A percentile compares a stretch with the other conserved stretches of the same genome.
phyloP scores from a whole-genome alignment of 2,797 vertebrate species.

The Sciaenops ocellatus region DNA sequence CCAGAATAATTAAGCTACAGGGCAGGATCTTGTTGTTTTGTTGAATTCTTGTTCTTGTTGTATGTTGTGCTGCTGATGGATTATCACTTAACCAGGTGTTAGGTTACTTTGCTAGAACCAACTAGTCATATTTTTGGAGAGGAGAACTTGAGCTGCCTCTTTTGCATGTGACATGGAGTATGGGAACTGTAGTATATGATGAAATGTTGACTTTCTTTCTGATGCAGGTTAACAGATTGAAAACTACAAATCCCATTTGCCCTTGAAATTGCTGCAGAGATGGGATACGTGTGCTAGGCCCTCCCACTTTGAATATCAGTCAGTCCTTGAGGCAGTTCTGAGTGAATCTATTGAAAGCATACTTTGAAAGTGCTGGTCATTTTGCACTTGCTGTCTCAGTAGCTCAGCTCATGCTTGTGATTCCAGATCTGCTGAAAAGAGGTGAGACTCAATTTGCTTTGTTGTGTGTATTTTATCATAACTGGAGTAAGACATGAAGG shows the following conservation, averaged over 20 bases:
- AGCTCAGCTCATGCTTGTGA: slow-evolving; percentile 11
- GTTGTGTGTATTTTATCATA: not conserved
- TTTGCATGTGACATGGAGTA: not conserved
- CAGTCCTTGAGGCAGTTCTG: slow-evolving; percentile 53
- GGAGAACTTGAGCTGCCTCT: slow-evolving; percentile 25
- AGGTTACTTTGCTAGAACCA: slow-evolving; percentile 1
- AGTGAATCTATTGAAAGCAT: slow-evolving; percentile 39
- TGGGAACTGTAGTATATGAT: slow-evolving; percentile 16
- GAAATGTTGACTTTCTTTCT: not conserved
- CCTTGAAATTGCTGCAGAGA: slow-evolving; percentile 67
- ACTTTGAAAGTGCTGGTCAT: slow-evolving; percentile 37
- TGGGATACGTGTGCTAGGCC: slow-evolving; percentile 25
- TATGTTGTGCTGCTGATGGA: not conserved
- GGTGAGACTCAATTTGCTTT: slow-evolving; percentile 59
- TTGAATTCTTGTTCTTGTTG: not conserved
- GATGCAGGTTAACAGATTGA: slow-evolving; percentile 9
- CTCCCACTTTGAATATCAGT: slow-evolving; percentile 47
- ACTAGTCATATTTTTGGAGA: slow-evolving; percentile 18
- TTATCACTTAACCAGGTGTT: slow-evolving; percentile 2
- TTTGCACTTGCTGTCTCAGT: slow-evolving; percentile 31
- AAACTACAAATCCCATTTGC: slow-evolving; percentile 75
- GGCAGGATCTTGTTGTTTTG: not conserved
- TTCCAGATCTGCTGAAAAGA: slow-evolving; percentile 25
- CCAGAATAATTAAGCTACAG: slow-evolving; percentile 2
- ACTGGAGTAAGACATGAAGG: slow-evolving; percentile 3